Conservation (phyloP, 2,888 invertebrate genomes). For the Diadegma fenestrale region DNA sequence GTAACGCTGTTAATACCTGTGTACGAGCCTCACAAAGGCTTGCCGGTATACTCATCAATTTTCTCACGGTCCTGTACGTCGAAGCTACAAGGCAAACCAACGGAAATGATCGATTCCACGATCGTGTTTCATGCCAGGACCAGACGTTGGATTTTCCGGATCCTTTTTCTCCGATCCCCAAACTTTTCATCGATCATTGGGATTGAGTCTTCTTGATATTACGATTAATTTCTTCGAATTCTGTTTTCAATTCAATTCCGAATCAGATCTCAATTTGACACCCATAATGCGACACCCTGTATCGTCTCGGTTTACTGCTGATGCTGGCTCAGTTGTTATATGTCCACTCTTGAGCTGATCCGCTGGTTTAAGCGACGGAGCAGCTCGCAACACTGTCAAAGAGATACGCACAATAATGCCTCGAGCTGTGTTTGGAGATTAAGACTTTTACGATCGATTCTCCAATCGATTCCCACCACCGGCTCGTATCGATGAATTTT, state of each 20-base stretch:
- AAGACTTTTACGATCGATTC: constrained; percentile 40
- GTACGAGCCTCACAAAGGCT: constrained; percentile 25
- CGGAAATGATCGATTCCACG: not conserved
- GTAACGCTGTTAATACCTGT: constrained; percentile 44
- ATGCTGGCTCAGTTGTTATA: constrained; percentile 18
- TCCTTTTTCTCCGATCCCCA: not conserved
- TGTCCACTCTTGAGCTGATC: constrained; percentile 24
- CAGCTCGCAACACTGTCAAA: constrained; percentile 2
- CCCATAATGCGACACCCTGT: not conserved
- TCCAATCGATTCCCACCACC: constrained; percentile 13
- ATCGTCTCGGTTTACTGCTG: constrained; percentile 2
- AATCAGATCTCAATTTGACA: not conserved
- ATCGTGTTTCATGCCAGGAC: not conserved
- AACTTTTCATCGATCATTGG: not conserved
- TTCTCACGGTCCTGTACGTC: not conserved
- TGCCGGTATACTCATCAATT: constrained; percentile 16
- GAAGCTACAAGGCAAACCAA: not conserved
- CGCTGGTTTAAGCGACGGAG: not conserved
- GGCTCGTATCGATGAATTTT: not conserved
- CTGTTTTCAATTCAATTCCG: not conserved
- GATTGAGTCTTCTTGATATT: not conserved
- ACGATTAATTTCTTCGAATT: not conserved
- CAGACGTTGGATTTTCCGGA: not conserved
- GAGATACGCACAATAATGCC: constrained; percentile 22
- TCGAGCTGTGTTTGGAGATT: constrained; percentile 34